A percentile compares a stretch with the other conserved stretches of the same genome.
Evolutionary conservation across 35 echinoderm and acorn worm genomes (phyloP).

Genomic region (Patiria miniata): DNA sequence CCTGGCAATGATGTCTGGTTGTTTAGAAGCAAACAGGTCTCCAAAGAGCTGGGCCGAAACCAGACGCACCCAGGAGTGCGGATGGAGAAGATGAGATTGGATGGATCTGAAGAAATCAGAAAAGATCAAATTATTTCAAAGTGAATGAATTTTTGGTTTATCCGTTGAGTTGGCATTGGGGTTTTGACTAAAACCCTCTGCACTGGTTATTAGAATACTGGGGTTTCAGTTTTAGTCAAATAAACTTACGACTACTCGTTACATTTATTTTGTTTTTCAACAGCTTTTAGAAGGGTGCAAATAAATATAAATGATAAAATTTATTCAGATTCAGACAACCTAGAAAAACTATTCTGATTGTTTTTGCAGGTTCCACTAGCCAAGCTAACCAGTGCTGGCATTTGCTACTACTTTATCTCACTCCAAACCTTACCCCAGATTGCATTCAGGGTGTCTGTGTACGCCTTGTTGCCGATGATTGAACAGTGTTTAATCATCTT

Average conservation of each 20-base stretch:
- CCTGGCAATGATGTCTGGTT: conserved; percentile 51
- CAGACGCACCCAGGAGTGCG: conserved; percentile 82
- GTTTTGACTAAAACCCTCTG: no score
- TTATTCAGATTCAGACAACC: no score
- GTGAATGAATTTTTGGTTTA: not conserved
- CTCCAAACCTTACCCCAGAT: conserved; percentile 72
- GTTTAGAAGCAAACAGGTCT: conserved; percentile 73
- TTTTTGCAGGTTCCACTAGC: no score
- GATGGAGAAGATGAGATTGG: conserved; percentile 82
- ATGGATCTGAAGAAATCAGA: conserved; percentile 38
- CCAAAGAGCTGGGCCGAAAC: conserved; percentile 81
- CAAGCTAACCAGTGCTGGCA: not conserved
- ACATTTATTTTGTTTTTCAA: no score
- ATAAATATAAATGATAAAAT: no score
- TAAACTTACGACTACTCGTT: no score
- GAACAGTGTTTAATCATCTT: conserved; percentile 72
- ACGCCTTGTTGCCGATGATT: conserved; percentile 41
- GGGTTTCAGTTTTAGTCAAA: no score
- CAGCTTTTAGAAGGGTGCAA: no score
- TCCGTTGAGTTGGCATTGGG: no score
- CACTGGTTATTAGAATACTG: no score
- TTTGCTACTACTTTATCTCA: not conserved
- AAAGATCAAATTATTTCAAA: not conserved
- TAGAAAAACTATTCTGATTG: no score
- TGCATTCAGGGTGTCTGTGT: conserved; percentile 42